A percentile compares a stretch with the other conserved stretches of the same genome.
Evolutionary conservation across 2,888 invertebrate species (phyloP).

Genomic region (Vandiemenella viatica): DNA sequence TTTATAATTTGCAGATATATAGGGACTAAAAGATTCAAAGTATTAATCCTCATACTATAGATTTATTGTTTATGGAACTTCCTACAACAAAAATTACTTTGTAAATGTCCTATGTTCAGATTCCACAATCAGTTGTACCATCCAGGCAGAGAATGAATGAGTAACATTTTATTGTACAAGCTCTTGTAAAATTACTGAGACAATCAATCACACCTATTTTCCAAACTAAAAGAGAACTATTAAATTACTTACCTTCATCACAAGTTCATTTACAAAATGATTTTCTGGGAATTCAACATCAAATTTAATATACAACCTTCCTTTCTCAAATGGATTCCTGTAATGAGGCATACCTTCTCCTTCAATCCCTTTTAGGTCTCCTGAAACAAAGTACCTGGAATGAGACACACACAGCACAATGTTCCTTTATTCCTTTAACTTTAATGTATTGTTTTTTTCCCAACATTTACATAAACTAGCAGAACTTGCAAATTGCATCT

Average conservation of each 20-base stretch:
- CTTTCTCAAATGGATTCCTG: conserved; percentile 71
- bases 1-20: too few relatives aligned
- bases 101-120: too few relatives aligned
- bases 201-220: not conserved
- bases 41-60: too few relatives aligned
- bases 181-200: not conserved
- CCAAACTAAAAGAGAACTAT: not conserved
- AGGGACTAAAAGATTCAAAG: too few relatives aligned
- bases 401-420: not conserved
- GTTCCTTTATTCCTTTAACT: too few relatives aligned
- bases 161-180: too few relatives aligned
- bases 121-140: too few relatives aligned
- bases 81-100: too few relatives aligned
- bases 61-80: too few relatives aligned
- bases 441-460: too few relatives aligned
- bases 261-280: conserved; percentile 55
- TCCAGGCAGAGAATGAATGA: too few relatives aligned
- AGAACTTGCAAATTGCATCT: not conserved
- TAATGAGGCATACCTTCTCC: conserved; percentile 85
- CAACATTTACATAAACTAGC: not conserved
- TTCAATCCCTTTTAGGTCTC: conserved; percentile 57
- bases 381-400: conserved; percentile 22
- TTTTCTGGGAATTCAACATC: conserved; percentile 70
- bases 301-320: conserved; percentile 76
- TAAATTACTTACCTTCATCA: conserved; percentile 28